These are phyloP conservation scores for Urocitellus parryii DNA, from an alignment of 2,113 vertebrate genomes.

Conservation along the genomic window DNA sequence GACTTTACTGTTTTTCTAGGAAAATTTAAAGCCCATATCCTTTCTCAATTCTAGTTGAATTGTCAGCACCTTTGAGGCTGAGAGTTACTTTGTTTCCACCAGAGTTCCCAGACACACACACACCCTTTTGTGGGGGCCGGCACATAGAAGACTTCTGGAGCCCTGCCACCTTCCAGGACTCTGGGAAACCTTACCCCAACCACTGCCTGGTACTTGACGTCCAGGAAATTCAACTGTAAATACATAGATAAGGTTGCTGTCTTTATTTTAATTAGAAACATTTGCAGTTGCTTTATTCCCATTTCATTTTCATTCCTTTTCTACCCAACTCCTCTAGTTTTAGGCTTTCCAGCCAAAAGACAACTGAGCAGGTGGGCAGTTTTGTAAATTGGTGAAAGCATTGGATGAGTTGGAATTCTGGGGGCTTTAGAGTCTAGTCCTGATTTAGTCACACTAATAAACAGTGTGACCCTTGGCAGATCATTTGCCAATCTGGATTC, in stretches of 20 bases:
- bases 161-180: constrained; percentile 36
- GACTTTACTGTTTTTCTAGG: constrained; percentile 43
- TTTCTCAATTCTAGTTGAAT: constrained; percentile 60
- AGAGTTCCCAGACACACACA: constrained; percentile 44
- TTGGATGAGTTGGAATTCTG: not conserved
- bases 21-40: constrained; percentile 43
- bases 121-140: constrained; percentile 64
- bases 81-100: constrained; percentile 56
- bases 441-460: not conserved
- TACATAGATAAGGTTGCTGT: constrained; percentile 59
- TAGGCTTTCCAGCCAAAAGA: not conserved
- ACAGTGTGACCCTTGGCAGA: not conserved
- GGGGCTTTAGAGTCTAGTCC: not conserved
- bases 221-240: constrained; percentile 77
- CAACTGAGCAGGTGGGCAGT: not conserved
- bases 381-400: constrained; percentile 39
- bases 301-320: constrained; percentile 60
- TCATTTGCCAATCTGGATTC: not conserved
- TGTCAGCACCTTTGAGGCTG: constrained; percentile 66
- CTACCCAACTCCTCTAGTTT: constrained; percentile 24
- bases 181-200: constrained; percentile 59
- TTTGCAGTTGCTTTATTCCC: constrained; percentile 51
- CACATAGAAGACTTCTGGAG: constrained; percentile 54
- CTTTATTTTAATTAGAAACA: constrained; percentile 79
- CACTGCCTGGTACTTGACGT: constrained; percentile 71